phyloP scores from a whole-genome alignment of 2,888 invertebrate genomes.

The Chouioia cunea region DNA sequence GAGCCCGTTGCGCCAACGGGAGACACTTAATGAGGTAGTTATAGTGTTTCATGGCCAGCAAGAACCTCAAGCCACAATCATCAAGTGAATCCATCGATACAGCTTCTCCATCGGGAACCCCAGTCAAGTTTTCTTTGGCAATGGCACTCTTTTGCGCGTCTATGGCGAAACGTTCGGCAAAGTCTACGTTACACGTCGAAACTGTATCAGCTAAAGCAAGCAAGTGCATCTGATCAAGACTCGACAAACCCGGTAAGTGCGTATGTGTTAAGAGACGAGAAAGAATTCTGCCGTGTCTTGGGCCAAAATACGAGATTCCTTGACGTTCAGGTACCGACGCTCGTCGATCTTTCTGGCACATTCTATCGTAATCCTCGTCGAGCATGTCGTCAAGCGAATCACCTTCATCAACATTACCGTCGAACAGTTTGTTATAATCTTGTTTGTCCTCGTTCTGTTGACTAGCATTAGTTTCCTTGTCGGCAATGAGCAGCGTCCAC shows the following conservation, averaged over 20 bases:
- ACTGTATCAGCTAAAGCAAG: slow-evolving; percentile 99
- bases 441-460: slow-evolving; percentile 69
- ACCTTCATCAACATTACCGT: slow-evolving; percentile 82
- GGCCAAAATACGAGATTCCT: slow-evolving; percentile 87
- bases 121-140: slow-evolving; percentile 75
- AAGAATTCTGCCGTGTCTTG: slow-evolving; percentile 85
- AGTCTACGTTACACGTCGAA: slow-evolving; percentile 90
- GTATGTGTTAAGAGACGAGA: slow-evolving; percentile 94
- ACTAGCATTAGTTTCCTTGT: slow-evolving; percentile 76
- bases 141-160: slow-evolving; percentile 77
- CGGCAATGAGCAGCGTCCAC: slow-evolving; percentile 95
- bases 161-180: slow-evolving; percentile 84
- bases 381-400: slow-evolving; percentile 86
- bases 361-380: slow-evolving; percentile 77
- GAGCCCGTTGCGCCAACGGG: slow-evolving; percentile 88
- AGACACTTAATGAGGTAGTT: slow-evolving; percentile 94
- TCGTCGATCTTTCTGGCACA: slow-evolving; percentile 74
- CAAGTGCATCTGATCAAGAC: slow-evolving; percentile 99
- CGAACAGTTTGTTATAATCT: slow-evolving; percentile 94
- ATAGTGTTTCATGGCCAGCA: slow-evolving; percentile 98
- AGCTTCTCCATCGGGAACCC: slow-evolving; percentile 72
- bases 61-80: slow-evolving; percentile 96
- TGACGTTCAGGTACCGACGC: slow-evolving; percentile 81
- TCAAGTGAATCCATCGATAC: slow-evolving; percentile 86
- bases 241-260: slow-evolving; percentile 93